Evolutionary conservation across 2,797 vertebrate genomes (phyloP).

Genomic region (Mus caroli): DNA sequence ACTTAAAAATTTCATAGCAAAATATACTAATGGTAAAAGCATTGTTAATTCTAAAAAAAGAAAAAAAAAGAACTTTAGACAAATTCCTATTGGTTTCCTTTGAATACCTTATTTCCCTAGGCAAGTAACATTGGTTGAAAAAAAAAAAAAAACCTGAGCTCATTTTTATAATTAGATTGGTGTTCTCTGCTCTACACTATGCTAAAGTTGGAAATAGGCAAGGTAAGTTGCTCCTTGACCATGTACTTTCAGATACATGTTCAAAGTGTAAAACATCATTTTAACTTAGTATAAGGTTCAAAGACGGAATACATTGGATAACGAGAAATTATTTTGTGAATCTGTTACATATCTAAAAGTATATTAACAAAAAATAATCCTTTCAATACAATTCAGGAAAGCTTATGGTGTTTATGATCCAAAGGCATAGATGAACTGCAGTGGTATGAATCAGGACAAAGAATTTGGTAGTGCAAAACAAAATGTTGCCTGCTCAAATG

Average conservation of each 20-base stretch:
- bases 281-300: neutral
- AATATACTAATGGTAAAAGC: conserved; percentile 62
- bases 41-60: neutral
- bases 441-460: conserved; percentile 13
- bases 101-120: conserved; percentile 4
- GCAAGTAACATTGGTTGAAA: conserved; percentile 1
- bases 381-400: conserved; percentile 40
- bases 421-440: conserved; percentile 50
- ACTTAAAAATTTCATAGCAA: conserved; percentile 64
- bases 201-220: conserved; percentile 44
- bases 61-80: neutral
- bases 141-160: conserved; percentile 34
- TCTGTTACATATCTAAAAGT: neutral
- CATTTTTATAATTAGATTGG: conserved; percentile 64
- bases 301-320: neutral
- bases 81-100: conserved; percentile 53
- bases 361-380: neutral
- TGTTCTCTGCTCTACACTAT: conserved; percentile 30
- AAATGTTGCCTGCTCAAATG: neutral
- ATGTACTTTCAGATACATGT: neutral
- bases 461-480: neutral
- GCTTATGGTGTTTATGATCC: neutral
- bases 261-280: conserved; percentile 35
- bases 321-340: neutral
- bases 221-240: neutral